Evolutionary conservation across 2,113 vertebrate genomes (phyloP), one percentile per base, ranked within the genome.

Genomic region (Elanoides forficatus): DNA sequence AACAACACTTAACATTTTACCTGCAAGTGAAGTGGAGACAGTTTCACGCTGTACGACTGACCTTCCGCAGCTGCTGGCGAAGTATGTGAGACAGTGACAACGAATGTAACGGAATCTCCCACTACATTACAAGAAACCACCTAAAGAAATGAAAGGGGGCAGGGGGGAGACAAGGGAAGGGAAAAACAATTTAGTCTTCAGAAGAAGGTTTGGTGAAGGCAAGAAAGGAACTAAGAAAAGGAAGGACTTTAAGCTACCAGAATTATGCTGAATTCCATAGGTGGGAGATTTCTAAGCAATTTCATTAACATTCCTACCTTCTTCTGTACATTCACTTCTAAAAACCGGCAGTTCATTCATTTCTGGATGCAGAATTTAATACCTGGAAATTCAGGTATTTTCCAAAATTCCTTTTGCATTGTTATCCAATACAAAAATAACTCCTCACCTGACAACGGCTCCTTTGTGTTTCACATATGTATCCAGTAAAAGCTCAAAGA

Each of bases 21-120:
- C 99, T 99, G 98, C 76, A 99, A 88, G 84, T 98, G 98, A 82
- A 99, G 93, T 0, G 99, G 99, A 50, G 98, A 97, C 23, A 99
- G 96, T 74, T 68, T 97, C 26, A 99, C 97, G 0, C 96, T 96
- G 81, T 99, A 99, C 1, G 91, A 98, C 92, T 96, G 97, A 80
- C 93, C 81, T 53, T 86, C 95, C 0, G 87, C 50, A 73, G 97
- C 72, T 6, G 32, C 14, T 0, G 95, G 52, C 0, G 94, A 90
- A 62, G 97, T 59, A 1, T 90, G 75, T 3, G 92, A 96, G 19
- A 96, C 97, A 10, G 92, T 84, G 48, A 99, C 67, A 10, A 98
- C 90, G 97, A 99, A 99, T 95, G 97, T 98, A 74, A 99, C 84
- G 47, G 97, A 96, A 60, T 99, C 98, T 14, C 99, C 99, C 34